Base-by-base conservation (phyloP, 2,113 vertebrate genomes). In the Scomber colias region DNA sequence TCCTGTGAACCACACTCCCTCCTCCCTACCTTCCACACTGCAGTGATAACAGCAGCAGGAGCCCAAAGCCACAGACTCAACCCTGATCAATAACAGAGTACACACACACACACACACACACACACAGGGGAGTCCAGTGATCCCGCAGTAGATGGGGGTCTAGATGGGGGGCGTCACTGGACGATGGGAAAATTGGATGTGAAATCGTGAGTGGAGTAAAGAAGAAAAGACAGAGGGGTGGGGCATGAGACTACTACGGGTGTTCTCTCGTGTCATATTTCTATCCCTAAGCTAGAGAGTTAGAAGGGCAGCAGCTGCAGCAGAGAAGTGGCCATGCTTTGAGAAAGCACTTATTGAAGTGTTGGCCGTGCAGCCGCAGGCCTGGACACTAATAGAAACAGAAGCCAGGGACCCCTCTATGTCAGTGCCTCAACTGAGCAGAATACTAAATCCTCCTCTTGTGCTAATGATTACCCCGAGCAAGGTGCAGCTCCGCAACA, bases 381-480 rank as follows among this genome's bases (percentile, higher is more conserved):
- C 87, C 80, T 56, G 73, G 88, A 83, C 87, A 65, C 83, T 92
- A 93, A 93, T 92, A 87, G 83, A 91, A 91, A 83, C 87, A 92
- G 88, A 90, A 92, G 85, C 83, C 87, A 57, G 80, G 85, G 84
- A 90, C 84, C 72, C 81, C 75, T 86, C 82, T 64, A 19, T 89
- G 90, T 89, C 90, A 87, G 81, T 1, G 79, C 66, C 65, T 75
- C 72, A 0, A 79, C 86, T 81, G 89, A 84, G 84, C 67, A 35
- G 92, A 89, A 89, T 91, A 88, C 85, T 78, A 86, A 93, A 87
- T 74, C 84, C 83, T 72, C 63, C 82, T 82, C 87, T 83, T 40
- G 75, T 79, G 85, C 82, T 93, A 94, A 93, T 92, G 86, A 91
- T 92, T 80, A 89, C 90, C 89, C 81, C 75, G 69, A 89, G 93